Percentiles rank a stretch among this genome's conserved stretches.
Conservation (phyloP, 30 jellyfish, hydroid and myxozoan species). For the Cassiopea andromeda region DNA sequence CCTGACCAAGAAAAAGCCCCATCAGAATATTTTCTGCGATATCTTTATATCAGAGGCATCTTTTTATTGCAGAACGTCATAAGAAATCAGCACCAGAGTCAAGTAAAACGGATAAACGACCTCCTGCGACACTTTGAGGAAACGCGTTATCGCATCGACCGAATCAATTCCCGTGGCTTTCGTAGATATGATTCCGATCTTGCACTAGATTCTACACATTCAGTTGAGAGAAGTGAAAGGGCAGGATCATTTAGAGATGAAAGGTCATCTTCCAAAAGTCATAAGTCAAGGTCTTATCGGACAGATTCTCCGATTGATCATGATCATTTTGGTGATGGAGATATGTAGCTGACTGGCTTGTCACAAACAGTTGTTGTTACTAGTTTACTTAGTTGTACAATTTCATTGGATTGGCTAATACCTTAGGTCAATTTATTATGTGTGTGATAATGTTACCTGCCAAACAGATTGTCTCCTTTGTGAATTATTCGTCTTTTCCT, state of each 20-base stretch:
- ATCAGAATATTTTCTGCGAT: background rate
- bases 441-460: too few relatives aligned
- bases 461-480: background rate
- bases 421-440: background rate
- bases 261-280: slow-evolving; percentile 43
- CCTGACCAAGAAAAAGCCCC: background rate
- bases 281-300: slow-evolving; percentile 33
- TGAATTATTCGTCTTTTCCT: background rate
- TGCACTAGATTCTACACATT: slow-evolving; percentile 34
- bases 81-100: slow-evolving; percentile 72
- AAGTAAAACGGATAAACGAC: slow-evolving; percentile 62
- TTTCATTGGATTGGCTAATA: background rate
- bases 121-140: slow-evolving; percentile 63
- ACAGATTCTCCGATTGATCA: slow-evolving; percentile 48
- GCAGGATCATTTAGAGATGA: slow-evolving; percentile 63
- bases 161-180: slow-evolving; percentile 51
- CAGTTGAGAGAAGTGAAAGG: slow-evolving; percentile 66
- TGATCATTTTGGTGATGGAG: slow-evolving; percentile 16
- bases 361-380: background rate
- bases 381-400: background rate
- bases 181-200: slow-evolving; percentile 51
- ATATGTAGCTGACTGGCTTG: background rate
- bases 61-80: slow-evolving; percentile 50
- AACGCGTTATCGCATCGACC: slow-evolving; percentile 71
- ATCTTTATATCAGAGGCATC: background rate